Conservation (phyloP, 1,140 invertebrate genomes). For the Magallana ariakensis region DNA sequence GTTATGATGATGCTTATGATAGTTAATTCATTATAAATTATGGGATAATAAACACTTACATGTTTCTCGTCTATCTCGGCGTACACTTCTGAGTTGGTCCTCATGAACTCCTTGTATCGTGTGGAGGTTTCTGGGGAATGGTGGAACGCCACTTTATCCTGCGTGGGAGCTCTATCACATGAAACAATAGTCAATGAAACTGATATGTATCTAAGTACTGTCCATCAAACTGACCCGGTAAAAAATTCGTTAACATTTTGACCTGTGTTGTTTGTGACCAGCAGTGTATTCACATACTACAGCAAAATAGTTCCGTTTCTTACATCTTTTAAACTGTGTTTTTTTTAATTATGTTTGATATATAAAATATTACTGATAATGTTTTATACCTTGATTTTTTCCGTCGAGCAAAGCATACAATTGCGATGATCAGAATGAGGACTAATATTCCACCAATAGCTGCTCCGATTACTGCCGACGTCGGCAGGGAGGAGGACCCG, state of each 20-base stretch:
- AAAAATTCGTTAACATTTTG: too few species aligned
- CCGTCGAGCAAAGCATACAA: neutral
- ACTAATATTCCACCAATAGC: conserved; percentile 7
- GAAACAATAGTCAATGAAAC: too few species aligned
- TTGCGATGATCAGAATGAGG: conserved; percentile 13
- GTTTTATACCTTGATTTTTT: neutral
- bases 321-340: too few species aligned
- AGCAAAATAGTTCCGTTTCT: too few species aligned
- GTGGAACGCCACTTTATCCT: neutral
- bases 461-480: neutral
- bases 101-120: conserved; percentile 2
- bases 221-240: too few species aligned
- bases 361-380: too few species aligned
- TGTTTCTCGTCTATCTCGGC: conserved; percentile 17
- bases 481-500: neutral
- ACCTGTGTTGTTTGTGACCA: too few species aligned
- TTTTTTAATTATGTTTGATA: too few species aligned
- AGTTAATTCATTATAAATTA: neutral
- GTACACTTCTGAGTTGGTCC: conserved; percentile 3
- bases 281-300: too few species aligned
- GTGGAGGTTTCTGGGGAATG: neutral
- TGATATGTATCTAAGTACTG: too few species aligned
- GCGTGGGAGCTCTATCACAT: neutral
- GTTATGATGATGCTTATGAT: too few species aligned
- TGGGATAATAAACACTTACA: neutral